Evolutionary conservation across 2,113 vertebrate genomes (phyloP), one percentile per base, ranked within the genome.

Genomic region (Nothobranchius furzeri): DNA sequence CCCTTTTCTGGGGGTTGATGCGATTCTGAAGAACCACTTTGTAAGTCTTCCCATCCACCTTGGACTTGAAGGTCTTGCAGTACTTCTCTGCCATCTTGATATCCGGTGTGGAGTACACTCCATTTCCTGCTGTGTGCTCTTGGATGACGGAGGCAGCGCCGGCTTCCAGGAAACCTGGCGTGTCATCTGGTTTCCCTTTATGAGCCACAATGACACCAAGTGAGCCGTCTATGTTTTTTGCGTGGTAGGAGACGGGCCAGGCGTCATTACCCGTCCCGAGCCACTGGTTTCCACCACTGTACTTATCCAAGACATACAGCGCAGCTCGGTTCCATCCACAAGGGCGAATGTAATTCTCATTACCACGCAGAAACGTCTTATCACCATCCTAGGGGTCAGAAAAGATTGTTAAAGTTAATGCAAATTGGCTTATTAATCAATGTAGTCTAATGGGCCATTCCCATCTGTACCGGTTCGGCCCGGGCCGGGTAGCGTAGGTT

Each of bases 191-290:
- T 3, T 15, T 6, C 12, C 12, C 68, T 1, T 59, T 42, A 9
- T 46, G 78, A 2, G 50, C 43, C 17, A 72, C 14, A 43, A 90
- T 77, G 68, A 92, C 49, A 36, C 76, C 82, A 7, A 68, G 79
- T 24, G 86, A 86, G 6, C 85, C 88, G 3, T 88, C 77, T 46
- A 85, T 87, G 47, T 36, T 58, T 7, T 81, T 56, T 0, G 87
- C 87, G 1, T 91, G 88, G 76, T 89, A 93, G 57, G 85, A 90
- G 25, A 93, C 91, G 1, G 92, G 92, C 92, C 92, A 92, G 57
- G 89, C 80, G 2, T 73, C 50, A 2, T 2, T 5, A 0, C 72
- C 47, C 10, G 63, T 73, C 3, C 87, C 88, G 1, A 93, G 82
- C 91, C 91, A 93, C 6, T 0, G 0, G 13, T 92, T 71, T 1